These are phyloP conservation scores for Ailurus styani DNA, from an alignment of 2,113 vertebrate genomes.

Conservation along the genomic window DNA sequence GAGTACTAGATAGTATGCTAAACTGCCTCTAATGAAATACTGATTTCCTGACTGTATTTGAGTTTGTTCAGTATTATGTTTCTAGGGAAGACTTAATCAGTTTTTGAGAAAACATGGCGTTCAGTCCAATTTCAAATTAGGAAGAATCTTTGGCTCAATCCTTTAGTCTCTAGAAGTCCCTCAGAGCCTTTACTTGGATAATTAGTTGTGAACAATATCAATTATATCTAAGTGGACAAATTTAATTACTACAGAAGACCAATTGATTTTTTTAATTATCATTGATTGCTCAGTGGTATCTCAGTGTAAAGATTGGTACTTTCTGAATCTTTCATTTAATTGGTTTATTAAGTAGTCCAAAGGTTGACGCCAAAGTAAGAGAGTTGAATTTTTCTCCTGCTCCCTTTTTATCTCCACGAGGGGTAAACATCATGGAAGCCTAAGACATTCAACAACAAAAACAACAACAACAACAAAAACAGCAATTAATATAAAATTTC, in stretches of 20 bases:
- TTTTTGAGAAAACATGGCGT: conserved; percentile 63
- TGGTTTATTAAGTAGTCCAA: conserved; percentile 81
- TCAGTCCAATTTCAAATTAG: conserved; percentile 64
- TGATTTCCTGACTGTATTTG: conserved; percentile 49
- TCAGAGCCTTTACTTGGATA: conserved; percentile 76
- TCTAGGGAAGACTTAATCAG: conserved; percentile 65
- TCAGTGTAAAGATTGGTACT: conserved; percentile 79
- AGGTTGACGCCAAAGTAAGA: conserved; percentile 68
- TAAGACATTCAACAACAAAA: background rate
- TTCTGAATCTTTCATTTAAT: conserved; percentile 80
- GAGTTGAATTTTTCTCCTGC: conserved; percentile 16
- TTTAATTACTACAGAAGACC: conserved; percentile 83
- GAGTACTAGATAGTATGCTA: background rate
- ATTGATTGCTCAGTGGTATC: conserved; percentile 80
- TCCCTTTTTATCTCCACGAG: conserved; percentile 58
- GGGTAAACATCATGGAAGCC: background rate
- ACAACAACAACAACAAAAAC: background rate
- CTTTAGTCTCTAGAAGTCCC: conserved; percentile 77
- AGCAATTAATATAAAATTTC: conserved; percentile 20
- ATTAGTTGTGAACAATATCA: conserved; percentile 82
- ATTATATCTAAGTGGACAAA: conserved; percentile 84
- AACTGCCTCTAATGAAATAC: conserved; percentile 45
- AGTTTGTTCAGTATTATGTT: conserved; percentile 60
- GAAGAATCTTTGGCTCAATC: conserved; percentile 71
- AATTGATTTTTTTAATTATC: conserved; percentile 86